A percentile compares a stretch with the other conserved stretches of the same genome.
Evolutionary conservation across 2,888 invertebrate species (phyloP).

Genomic region (Xanthorhoe designata): DNA sequence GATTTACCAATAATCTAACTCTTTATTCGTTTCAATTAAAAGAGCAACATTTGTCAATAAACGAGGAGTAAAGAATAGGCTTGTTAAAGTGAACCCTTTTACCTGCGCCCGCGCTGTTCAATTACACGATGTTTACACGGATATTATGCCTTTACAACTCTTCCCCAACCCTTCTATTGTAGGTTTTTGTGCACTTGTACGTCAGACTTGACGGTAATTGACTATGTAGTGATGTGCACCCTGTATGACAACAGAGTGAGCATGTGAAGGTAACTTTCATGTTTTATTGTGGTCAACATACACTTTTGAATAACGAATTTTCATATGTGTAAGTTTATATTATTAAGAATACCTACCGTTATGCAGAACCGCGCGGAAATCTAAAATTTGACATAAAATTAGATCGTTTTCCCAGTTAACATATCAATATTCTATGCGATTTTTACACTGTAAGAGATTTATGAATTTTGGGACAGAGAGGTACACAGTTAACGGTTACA

Average conservation of each 20-base stretch:
- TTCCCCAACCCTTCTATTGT: constrained; percentile 80
- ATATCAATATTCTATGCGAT: too few relatives aligned
- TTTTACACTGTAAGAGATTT: too few relatives aligned
- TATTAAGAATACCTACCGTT: too few relatives aligned
- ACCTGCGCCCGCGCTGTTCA: constrained; percentile 75
- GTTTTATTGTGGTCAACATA: background rate
- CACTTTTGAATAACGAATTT: too few relatives aligned
- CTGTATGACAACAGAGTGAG: constrained; percentile 17
- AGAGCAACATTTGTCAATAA: constrained; percentile 20
- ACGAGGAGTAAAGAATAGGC: constrained; percentile 50
- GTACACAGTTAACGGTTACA: too few relatives aligned
- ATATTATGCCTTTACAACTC: constrained; percentile 76
- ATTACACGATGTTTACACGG: constrained; percentile 84
- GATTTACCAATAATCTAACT: background rate
- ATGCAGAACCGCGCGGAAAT: too few relatives aligned
- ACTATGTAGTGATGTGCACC: constrained; percentile 48
- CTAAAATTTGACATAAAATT: too few relatives aligned
- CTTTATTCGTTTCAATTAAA: constrained; percentile 30
- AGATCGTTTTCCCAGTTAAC: too few relatives aligned
- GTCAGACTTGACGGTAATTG: constrained; percentile 65
- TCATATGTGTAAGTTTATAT: too few relatives aligned
- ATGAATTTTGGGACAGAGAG: too few relatives aligned
- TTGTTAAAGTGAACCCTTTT: constrained; percentile 67
- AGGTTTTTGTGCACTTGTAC: constrained; percentile 74
- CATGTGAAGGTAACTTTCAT: constrained; percentile 4